Base-by-base conservation (phyloP, 2,113 vertebrate genomes). In the Picathartes gymnocephalus region DNA sequence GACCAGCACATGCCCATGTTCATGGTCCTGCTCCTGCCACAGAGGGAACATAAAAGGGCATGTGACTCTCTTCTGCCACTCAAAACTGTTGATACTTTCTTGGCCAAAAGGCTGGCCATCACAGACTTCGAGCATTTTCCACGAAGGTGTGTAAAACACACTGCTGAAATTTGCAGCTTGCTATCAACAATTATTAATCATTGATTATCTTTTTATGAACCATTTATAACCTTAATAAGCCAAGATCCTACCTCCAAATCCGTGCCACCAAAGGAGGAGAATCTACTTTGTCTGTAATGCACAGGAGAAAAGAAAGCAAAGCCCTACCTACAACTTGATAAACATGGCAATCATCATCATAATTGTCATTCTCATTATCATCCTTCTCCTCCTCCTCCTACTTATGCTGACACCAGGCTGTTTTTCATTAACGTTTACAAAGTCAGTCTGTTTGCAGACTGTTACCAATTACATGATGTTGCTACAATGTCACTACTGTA, bases 1-100 rank as follows among this genome's bases (percentile, higher is more conserved):
- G 37, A 45, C 13, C 47, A 53, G 53, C 1, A 2, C 8, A 19
- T 17, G 4, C 8, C 5, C 2, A 19, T n/a, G 4, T 5, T 14
- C 0, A 1, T 18, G 11, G 10, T 31, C 48, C 39, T 37, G 27
- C 44, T 76, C 3, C 48, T 45, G 64, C 19, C 33, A 31, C 27
- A 35, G 22, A 14, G 23, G 30, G 21, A 58, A 51, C n/a, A 1
- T 8, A 40, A 15, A 56, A 8, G 3, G 45, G 13, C 17, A 9
- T 1, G 2, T 11, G 20, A 20, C 3, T 42, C 27, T 61, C 60
- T 48, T 37, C 70, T 74, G 37, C 22, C 42, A 15, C 47, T n/a
- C 15, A 39, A 13, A 88, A 71, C 4, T 1, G 0, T 11, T 10
- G 22, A 25, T 28, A 37, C 8, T 37, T 60, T 50, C 79, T 70